Base-by-base conservation (phyloP, 2,888 invertebrate genomes). In the Laothoe populi region DNA sequence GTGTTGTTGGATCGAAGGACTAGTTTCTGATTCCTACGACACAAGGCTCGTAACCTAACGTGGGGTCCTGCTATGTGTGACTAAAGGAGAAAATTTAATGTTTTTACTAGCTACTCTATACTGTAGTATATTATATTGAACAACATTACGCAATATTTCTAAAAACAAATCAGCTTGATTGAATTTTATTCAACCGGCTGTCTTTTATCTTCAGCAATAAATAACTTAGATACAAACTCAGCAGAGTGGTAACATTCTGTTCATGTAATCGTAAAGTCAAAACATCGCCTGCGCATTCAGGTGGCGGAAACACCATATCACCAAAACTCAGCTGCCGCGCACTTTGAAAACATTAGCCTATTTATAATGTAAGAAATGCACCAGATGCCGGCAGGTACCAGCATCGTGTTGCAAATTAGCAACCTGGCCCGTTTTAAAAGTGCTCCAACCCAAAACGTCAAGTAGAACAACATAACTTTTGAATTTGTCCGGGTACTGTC, bases 301-400 rank as follows among this genome's bases (percentile, higher is more conserved):
- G 59, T 59, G 59, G 45, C 59, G 59, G 59, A 59, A 62, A 46
- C 57, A 46, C 44, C 42, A 16, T 11, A 38, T 19, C 16, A 13
- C 19, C 21, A 46, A 45, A 48, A 57, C 57, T 53, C 76, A 78
- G 80, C 76, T 81, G 80, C 76, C 66, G 68, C 65, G 60, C 68
- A 69, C 74, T 70, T 62, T 66, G 66, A 63, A 67, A 74, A 74
- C 73, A 75, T 75, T 68, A 75, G 68, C 66, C 87, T 88, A 89
- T 89, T 87, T 90, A 80, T 53, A 53, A 81, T 74, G 79, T 80
- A 84, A 85, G 83, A 82, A 87, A 86, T 83, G 81, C 87, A 89
- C 87, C 92, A 91, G 87, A 91, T 92, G 91, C 81, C 70, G 73
- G 87, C 91, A 92, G 92, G 92, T 92, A 91, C 83, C 86, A 87